Conservation (phyloP, 1,140 invertebrate species). For the Marisa cornuarietis region DNA sequence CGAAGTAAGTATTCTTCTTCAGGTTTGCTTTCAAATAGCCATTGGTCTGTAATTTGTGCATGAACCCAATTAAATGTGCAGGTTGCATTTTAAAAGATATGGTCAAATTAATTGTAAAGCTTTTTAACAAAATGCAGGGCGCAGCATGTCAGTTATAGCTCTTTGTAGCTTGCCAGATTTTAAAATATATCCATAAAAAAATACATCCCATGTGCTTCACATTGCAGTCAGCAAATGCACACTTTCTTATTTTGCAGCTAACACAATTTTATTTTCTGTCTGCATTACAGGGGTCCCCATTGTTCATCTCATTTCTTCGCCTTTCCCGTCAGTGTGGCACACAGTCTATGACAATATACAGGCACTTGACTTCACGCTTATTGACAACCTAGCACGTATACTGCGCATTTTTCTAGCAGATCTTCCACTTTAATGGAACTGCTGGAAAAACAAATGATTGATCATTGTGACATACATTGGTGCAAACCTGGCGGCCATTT, state of each 20-base stretch:
- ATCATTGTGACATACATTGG: too few species aligned
- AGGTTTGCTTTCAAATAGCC: background rate
- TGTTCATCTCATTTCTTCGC: conserved; percentile 87
- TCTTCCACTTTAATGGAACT: conserved; percentile 3
- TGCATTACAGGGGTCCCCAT: conserved; percentile 80
- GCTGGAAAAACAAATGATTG: background rate
- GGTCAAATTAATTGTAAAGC: background rate
- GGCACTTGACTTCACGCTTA: conserved; percentile 81
- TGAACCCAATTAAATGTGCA: background rate
- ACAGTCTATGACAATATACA: conserved; percentile 77
- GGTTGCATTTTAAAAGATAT: background rate
- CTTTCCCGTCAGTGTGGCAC: conserved; percentile 92
- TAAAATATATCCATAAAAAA: background rate
- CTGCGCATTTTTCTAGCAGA: conserved; percentile 79
- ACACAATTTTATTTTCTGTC: background rate
- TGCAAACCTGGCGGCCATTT: too few species aligned
- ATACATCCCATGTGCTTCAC: too few species aligned
- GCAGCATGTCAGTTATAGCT: background rate
- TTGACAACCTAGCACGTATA: conserved; percentile 89
- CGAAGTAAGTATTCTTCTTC: conserved; percentile 70
- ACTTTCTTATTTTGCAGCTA: background rate
- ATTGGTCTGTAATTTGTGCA: background rate
- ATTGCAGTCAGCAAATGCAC: background rate
- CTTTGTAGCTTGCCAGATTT: background rate
- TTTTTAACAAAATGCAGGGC: background rate